Percentiles rank a stretch among this genome's conserved stretches.
phyloP scores from a whole-genome alignment of 2,797 vertebrate genomes.

The Threskiornis aethiopicus region DNA sequence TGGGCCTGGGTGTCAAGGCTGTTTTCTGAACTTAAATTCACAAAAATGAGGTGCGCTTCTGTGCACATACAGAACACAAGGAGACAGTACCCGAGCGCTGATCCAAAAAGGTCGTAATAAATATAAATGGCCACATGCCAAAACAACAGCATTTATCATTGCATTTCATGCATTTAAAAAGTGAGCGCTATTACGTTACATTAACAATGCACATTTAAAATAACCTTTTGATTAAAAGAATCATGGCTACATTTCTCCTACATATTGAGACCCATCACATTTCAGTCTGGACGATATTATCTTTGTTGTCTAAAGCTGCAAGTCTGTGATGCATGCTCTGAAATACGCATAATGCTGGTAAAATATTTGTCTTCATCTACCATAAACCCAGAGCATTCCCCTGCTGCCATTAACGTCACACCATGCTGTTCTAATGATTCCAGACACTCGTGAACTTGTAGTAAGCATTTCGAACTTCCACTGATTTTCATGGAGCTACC shows the following conservation, averaged over 20 bases:
- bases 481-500: neutral
- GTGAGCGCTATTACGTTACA: neutral
- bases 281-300: neutral
- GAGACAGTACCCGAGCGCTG: too few relatives aligned
- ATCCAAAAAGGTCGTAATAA: neutral
- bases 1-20: neutral
- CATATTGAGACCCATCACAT: neutral
- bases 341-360: neutral
- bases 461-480: neutral
- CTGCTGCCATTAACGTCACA: neutral
- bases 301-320: neutral
- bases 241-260: neutral
- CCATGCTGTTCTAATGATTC: neutral
- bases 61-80: neutral
- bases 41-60: neutral
- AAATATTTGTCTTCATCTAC: neutral
- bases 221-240: neutral
- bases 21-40: neutral
- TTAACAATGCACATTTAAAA: neutral
- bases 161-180: neutral
- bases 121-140: neutral
- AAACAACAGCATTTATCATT: neutral
- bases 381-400: neutral
- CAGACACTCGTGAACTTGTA: neutral
- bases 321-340: neutral